Conservation (phyloP, 2,888 invertebrate species). For the Cephus rjabovi region DNA sequence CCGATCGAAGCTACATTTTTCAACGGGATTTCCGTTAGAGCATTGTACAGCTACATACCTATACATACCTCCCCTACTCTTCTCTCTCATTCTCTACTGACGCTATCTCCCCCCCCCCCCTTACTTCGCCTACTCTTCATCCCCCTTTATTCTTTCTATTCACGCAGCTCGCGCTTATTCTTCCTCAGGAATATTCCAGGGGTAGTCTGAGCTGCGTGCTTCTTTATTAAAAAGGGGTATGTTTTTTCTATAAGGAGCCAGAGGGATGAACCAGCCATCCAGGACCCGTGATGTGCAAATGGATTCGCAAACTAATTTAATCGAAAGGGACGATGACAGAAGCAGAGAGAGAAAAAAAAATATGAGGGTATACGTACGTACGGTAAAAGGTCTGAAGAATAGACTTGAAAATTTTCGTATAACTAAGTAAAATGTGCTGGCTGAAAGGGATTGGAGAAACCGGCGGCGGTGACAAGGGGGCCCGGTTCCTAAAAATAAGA, state of each 20-base stretch:
- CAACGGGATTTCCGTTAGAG: neutral
- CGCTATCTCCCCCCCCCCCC: neutral
- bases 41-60: neutral
- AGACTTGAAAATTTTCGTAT: neutral
- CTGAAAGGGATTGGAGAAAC: neutral
- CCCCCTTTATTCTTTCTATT: neutral
- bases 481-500: neutral
- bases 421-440: neutral
- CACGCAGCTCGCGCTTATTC: neutral
- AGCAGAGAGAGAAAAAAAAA: neutral
- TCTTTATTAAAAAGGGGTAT: slow-evolving; percentile 16
- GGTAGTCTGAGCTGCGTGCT: neutral
- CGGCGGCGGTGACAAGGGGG: neutral
- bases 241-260: slow-evolving; percentile 12
- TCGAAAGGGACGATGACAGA: slow-evolving; percentile 6
- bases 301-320: slow-evolving; percentile 15
- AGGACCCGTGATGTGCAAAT: slow-evolving; percentile 7
- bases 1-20: neutral
- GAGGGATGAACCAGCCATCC: neutral
- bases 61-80: neutral
- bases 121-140: neutral
- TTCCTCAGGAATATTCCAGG: neutral
- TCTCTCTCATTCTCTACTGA: neutral
- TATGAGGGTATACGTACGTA: neutral
- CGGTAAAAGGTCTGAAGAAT: neutral